Evolutionary conservation across 2,113 vertebrate species (phyloP), one percentile per base, ranked within the genome.

Genomic region (Pseudorectes ferrugineus): DNA sequence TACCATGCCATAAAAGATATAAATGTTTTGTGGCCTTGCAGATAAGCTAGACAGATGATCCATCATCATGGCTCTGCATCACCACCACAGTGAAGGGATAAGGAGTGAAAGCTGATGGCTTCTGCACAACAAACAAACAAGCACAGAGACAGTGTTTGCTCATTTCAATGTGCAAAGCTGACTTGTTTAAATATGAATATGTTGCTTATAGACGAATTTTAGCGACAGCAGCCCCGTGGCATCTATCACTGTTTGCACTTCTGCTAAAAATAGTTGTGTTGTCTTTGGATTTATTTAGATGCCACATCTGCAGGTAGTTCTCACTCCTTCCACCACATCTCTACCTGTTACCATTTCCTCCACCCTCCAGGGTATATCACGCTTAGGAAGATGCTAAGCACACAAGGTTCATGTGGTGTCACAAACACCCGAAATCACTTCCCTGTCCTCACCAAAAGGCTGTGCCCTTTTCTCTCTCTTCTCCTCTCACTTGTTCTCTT

Each of bases 181-280:
- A 96, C 96, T 94, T 96, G 97, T 97, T 98, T 96, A 96, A 98
- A 97, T 97, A 97, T 93, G 97, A 97, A 95, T 98, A 94, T 72
- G 85, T 90, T 97, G 95, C 97, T 97, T 92, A 97, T 93, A 96
- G 97, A 76, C 94, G 91, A 97, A 97, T 95, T 96, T 96, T 96
- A 97, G 96, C 93, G 92, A 97, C 97, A 97, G 97, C 87, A 95
- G 97, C 96, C 97, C 80, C 5, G 7, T 93, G 96, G 97, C 87
- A 85, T 94, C 59, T 83, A 96, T 81, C 96, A 91, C 35, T 76
- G 87, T 95, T 97, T 97, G 95, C 96, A 97, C 96, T 95, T 97
- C 92, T 90, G 89, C 96, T 98, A 98, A 98, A 98, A 98, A 98
- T 94, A 98, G 92, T 51, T 18, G 8, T 24, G 23, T 86, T 94